phyloP scores from a whole-genome alignment of 2,113 vertebrate species.

The Euleptes europaea region DNA sequence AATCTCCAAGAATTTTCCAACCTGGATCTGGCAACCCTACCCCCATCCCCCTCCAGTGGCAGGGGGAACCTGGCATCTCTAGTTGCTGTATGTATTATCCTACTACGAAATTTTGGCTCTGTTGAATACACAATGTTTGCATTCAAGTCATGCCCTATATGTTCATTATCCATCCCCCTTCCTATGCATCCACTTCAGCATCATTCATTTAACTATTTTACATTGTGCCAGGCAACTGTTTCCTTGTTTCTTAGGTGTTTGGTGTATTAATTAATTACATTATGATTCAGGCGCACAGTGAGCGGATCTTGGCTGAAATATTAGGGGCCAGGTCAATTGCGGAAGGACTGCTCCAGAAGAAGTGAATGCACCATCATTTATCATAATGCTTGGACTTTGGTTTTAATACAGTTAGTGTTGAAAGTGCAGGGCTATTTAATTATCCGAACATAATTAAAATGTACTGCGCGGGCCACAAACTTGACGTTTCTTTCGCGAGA shows the following conservation, averaged over 20 bases:
- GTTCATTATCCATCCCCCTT: neutral
- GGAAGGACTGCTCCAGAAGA: neutral
- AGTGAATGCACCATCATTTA: neutral
- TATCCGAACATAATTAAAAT: neutral
- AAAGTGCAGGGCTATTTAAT: neutral
- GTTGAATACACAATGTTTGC: neutral
- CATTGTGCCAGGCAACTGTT: rapidly evolving
- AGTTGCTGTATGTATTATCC: no score
- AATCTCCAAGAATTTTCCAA: no score
- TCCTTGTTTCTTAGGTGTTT: neutral
- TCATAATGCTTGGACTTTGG: neutral
- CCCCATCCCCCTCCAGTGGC: no score
- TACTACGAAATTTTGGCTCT: no score
- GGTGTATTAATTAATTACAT: neutral
- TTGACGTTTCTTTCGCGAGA: neutral
- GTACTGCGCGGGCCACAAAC: neutral
- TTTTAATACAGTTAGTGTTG: constrained; percentile 4
- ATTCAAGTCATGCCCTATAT: neutral
- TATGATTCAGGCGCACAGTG: neutral
- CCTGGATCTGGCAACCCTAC: no score
- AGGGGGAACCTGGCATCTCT: no score
- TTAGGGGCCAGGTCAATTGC: neutral
- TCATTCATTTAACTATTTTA: neutral
- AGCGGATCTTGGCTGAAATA: neutral
- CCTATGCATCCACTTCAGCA: neutral